Base-by-base conservation (phyloP, 2,113 vertebrate species). In the Petaurus breviceps region DNA sequence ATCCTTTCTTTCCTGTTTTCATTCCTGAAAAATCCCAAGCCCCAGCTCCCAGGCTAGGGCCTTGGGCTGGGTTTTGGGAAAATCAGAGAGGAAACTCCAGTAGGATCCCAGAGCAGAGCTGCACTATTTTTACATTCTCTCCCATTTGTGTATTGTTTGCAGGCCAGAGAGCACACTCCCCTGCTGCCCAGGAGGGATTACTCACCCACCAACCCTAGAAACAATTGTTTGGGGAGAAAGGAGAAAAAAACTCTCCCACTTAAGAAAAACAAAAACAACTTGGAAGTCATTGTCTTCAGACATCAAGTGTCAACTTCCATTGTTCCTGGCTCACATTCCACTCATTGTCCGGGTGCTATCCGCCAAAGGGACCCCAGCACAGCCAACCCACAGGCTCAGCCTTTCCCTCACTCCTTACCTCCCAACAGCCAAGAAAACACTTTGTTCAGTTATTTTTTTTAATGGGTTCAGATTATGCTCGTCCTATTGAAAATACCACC, bases 141-240 rank as follows among this genome's bases (percentile, higher is more conserved):
- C 90, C 92, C 96, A 93, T 90, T 94, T 90, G 24, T 95, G n/a
- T 77, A 94, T 94, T 97, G 92, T 96, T 98, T 98, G 91, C 57
- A 95, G 49, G 68, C n/a, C 68, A 84, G 89, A 97, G 91, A 95
- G 91, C 22, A 37, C 90, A 54, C 90, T 26, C 55, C 94, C 97
- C 92, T 23, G n/a, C 19, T 96, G 90, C 68, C 49, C 95, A 77
- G 96, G 95, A 90, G 51, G 92, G 97, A 97, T 96, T 94, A 93
- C 94, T 97, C 96, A 97, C 90, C 8, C n/a, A 8, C 90, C 90
- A 84, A 8, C 28, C 92, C 53, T 96, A 96, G 68, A 96, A 28
- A 95, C 9, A 28, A 96, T 94, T 96, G 93, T 97, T 97, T 47
- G 94, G 53, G 68, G 26, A 93, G 95, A 95, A 96, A 25, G 51